Percentiles rank a stretch among this genome's conserved stretches.
Evolutionary conservation across 2,888 invertebrate species (phyloP).

Genomic region (Coremacera marginata): DNA sequence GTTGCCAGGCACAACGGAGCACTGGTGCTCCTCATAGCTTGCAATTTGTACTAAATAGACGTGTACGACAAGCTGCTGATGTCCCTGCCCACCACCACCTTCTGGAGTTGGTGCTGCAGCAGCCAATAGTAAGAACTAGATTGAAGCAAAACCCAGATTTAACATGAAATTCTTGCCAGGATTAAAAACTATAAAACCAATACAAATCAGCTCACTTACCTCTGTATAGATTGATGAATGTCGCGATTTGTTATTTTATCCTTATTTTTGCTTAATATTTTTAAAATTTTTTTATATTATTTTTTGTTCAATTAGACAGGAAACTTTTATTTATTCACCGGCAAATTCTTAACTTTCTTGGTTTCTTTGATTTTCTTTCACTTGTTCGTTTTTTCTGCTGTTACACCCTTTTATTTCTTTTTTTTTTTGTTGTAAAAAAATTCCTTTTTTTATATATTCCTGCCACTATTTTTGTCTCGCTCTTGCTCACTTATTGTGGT

Average conservation of each 20-base stretch:
- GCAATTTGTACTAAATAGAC: conserved; percentile 20
- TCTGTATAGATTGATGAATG: background rate
- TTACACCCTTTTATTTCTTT: conserved; percentile 25
- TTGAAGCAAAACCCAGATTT: background rate
- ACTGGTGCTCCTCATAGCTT: conserved; percentile 2
- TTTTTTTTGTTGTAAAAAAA: background rate
- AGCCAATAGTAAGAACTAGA: background rate
- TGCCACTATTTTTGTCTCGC: conserved; percentile 14
- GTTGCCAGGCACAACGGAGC: background rate
- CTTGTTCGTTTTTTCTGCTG: conserved; percentile 12
- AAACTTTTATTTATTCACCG: conserved; percentile 10
- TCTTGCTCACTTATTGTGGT: conserved; percentile 1
- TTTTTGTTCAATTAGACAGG: background rate
- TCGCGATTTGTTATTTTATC: background rate
- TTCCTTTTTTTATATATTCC: conserved; percentile 2
- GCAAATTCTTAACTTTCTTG: conserved; percentile 10
- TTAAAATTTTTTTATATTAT: background rate
- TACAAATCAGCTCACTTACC: background rate
- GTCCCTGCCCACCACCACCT: background rate
- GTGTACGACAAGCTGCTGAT: background rate
- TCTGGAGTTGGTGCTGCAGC: background rate
- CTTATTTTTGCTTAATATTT: background rate
- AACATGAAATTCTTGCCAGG: background rate
- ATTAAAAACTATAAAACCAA: background rate
- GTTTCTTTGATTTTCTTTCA: conserved; percentile 17